A percentile compares a stretch with the other conserved stretches of the same genome.
Evolutionary conservation across 2,888 invertebrate species (phyloP).

Genomic region (Smittia aterrima): DNA sequence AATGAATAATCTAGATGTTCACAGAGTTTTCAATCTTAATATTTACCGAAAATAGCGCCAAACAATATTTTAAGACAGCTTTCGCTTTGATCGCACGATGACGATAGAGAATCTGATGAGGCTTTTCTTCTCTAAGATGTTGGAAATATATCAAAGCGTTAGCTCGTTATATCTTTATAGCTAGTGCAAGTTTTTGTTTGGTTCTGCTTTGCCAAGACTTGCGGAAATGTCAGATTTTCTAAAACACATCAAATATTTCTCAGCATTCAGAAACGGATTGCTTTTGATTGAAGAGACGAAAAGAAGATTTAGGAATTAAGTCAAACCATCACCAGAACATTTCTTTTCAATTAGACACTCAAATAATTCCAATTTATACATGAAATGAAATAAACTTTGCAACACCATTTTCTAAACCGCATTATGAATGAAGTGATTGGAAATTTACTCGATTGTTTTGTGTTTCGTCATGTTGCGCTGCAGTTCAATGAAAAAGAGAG

Average conservation of each 20-base stretch:
- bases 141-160: not conserved
- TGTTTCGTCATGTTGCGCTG: not conserved
- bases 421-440: not conserved
- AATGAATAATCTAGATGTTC: not conserved
- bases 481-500: not conserved
- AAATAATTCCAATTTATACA: too few species aligned
- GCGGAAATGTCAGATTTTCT: not conserved
- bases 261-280: not conserved
- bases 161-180: not conserved
- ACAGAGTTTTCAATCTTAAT: constrained; percentile 15
- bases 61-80: constrained; percentile 71
- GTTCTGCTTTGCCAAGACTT: too few species aligned
- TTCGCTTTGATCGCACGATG: constrained; percentile 46
- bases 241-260: constrained; percentile 17
- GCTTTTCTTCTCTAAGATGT: not conserved
- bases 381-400: too few species aligned
- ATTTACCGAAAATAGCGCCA: constrained; percentile 66
- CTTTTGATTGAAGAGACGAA: not conserved
- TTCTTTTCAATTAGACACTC: too few species aligned
- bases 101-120: not conserved
- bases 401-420: too few species aligned
- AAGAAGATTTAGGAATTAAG: not conserved
- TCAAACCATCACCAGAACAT: constrained; percentile 38
- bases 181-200: too few species aligned
- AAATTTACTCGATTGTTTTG: not conserved